Conservation (phyloP, 2,113 vertebrate genomes). For the Nerophis lumbriciformis region DNA sequence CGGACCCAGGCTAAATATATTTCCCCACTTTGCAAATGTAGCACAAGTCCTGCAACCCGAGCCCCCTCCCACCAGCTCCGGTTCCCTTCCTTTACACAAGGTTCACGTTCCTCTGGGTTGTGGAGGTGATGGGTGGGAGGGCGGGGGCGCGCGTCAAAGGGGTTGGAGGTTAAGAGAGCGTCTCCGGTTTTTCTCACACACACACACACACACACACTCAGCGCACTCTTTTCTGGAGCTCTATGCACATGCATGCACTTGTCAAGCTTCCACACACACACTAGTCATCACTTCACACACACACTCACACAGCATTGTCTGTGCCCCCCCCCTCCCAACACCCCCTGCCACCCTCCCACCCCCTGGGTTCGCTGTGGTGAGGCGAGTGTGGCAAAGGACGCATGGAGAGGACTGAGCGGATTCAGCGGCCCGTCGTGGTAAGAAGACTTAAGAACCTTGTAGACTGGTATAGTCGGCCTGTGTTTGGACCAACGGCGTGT, state of each 20-base stretch:
- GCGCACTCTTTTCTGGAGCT: slow-evolving; percentile 52
- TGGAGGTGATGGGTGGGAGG: slow-evolving; percentile 30
- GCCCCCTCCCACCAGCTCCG: slow-evolving; percentile 58
- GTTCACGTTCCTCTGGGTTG: slow-evolving; percentile 70
- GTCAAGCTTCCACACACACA: slow-evolving; percentile 38
- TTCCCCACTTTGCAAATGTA: slow-evolving; percentile 86
- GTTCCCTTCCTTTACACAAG: slow-evolving; percentile 63
- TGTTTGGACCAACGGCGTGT: slow-evolving; percentile 9
- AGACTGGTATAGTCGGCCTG: slow-evolving; percentile 3
- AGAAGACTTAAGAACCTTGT: slow-evolving; percentile 57
- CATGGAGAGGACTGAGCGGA: slow-evolving; percentile 81
- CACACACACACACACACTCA: slow-evolving; percentile 68
- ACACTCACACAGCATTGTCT: slow-evolving; percentile 54
- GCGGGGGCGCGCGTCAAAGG: slow-evolving; percentile 36
- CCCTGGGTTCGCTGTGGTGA: slow-evolving; percentile 66
- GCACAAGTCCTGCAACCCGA: slow-evolving; percentile 91
- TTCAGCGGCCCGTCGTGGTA: slow-evolving; percentile 79
- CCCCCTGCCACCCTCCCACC: neutral
- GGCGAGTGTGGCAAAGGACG: slow-evolving; percentile 64
- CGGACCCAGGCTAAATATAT: slow-evolving; percentile 87
- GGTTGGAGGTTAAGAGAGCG: slow-evolving; percentile 61
- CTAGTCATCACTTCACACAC: slow-evolving; percentile 49
- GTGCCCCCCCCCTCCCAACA: slow-evolving; percentile 49
- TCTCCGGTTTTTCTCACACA: slow-evolving; percentile 52
- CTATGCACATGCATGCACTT: slow-evolving; percentile 40